phyloP scores from a whole-genome alignment of 2,888 invertebrate species.

The Parapristionchus giblindavisi region DNA sequence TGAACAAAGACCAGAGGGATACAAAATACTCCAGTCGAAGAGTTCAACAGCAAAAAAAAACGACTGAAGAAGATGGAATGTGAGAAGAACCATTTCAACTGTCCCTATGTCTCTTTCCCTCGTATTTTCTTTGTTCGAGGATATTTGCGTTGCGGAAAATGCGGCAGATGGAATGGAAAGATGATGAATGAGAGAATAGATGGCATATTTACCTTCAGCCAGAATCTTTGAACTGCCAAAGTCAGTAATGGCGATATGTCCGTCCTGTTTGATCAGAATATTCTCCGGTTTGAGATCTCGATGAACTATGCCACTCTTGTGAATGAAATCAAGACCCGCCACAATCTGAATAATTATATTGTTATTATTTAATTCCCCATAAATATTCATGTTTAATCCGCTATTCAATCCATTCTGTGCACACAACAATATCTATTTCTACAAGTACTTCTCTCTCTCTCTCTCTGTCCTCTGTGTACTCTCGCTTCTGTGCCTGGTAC shows the following conservation, averaged over 20 bases:
- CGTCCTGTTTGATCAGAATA: conserved; percentile 90
- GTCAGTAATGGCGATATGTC: conserved; percentile 95
- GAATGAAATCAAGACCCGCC: conserved; percentile 59
- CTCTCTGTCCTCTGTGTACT: not conserved
- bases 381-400: not conserved
- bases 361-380: not conserved
- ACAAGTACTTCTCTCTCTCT: not conserved
- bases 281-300: conserved; percentile 96
- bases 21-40: too few relatives aligned
- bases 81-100: too few relatives aligned
- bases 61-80: too few relatives aligned
- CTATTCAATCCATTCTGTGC: not conserved
- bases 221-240: conserved; percentile 86
- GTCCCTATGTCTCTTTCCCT: too few relatives aligned
- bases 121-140: too few relatives aligned
- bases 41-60: too few relatives aligned
- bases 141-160: too few relatives aligned
- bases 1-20: too few relatives aligned
- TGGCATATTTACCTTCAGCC: conserved; percentile 32
- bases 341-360: conserved; percentile 40
- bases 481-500: conserved; percentile 19
- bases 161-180: not conserved
- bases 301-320: conserved; percentile 58
- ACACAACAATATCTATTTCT: too few relatives aligned
- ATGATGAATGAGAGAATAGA: not conserved